Base-by-base conservation (phyloP, 1,140 invertebrate genomes). In the Idris sp. region DNA sequence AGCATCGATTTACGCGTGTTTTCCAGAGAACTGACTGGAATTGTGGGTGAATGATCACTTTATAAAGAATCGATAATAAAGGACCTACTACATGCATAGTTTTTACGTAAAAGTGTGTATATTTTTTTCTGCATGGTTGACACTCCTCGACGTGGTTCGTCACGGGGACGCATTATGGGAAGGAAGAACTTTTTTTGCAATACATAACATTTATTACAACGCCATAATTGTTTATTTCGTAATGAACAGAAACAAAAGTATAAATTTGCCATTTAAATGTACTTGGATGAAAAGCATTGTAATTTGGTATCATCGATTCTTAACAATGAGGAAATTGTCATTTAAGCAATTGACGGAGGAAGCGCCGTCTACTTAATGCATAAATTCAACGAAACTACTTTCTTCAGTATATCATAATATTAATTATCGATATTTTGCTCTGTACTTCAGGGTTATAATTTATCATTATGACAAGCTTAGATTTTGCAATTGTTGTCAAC, bases 111-210 rank as follows among this genome's bases (percentile, higher is more conserved):
- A 82, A 84, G 72, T 68, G 53, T 75, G 69, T 71, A 78, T 31
- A 75, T 81, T 81, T 77, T 28, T 80, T 78, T 74, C 74, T 76
- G 72, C 77, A 77, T 72, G 75, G 76, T 71, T 71, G 76, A 67
- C 36, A 58, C 54, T 53, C 49, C 13, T 38, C 73, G 49, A 67
- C 64, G 64, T 44, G 22, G 38, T 77, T 80, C 6, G 19, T 79
- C 78, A 56, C 68, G 19, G 18, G 30, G 62, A 61, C 33, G 18
- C 65, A 72, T 78, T 74, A 78, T 76, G 71, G 69, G 46, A 49
- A 35, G 11, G 49, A 65, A 65, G 54, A 30, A 59, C 38, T 64
- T 36, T 61, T 64, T 41, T 68, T 54, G 33, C 72, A 54, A 73
- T 69, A 71, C 74, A 48, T 79, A 76, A 73, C 49, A 31, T 58